Percentiles rank a stretch among this genome's conserved stretches.
phyloP scores from a whole-genome alignment of 2,113 vertebrate species.

The Epinephelus lanceolatus region DNA sequence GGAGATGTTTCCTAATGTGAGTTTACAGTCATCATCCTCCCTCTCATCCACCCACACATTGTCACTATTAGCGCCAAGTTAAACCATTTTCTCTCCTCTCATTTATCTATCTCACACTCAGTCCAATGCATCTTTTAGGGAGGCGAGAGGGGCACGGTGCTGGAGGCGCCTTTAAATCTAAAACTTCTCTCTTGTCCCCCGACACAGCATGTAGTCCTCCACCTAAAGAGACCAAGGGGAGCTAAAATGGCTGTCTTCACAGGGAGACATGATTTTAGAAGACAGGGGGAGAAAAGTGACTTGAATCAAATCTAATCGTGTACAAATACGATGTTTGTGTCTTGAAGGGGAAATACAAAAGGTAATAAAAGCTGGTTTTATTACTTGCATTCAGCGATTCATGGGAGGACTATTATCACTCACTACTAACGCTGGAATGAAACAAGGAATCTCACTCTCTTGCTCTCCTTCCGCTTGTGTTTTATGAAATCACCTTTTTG shows the following conservation, averaged over 20 bases:
- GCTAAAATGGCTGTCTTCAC: slow-evolving; percentile 62
- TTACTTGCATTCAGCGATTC: slow-evolving; percentile 59
- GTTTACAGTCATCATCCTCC: slow-evolving; percentile 57
- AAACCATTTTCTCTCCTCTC: slow-evolving; percentile 77
- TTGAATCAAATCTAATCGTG: slow-evolving; percentile 55
- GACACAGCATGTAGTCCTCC: slow-evolving; percentile 36
- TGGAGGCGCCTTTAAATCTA: slow-evolving; percentile 50
- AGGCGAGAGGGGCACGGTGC: slow-evolving; percentile 17
- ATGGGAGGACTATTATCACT: slow-evolving; percentile 69
- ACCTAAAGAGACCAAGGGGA: slow-evolving; percentile 36
- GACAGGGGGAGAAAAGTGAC: slow-evolving; percentile 44
- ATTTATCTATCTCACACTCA: slow-evolving; percentile 70
- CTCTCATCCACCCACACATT: slow-evolving; percentile 74
- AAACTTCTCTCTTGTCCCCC: slow-evolving; percentile 47
- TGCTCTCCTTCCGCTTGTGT: slow-evolving; percentile 63
- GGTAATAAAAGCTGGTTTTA: slow-evolving; percentile 69
- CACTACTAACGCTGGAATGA: slow-evolving; percentile 48
- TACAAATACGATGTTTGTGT: slow-evolving; percentile 59
- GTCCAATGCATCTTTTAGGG: slow-evolving; percentile 71
- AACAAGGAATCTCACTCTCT: slow-evolving; percentile 49
- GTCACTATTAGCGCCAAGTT: slow-evolving; percentile 79
- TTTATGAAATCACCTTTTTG: slow-evolving; percentile 81
- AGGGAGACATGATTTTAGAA: slow-evolving; percentile 17
- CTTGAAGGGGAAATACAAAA: slow-evolving; percentile 46
- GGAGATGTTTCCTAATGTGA: slow-evolving; percentile 84